Evolutionary conservation across 2,113 vertebrate species (phyloP).

Genomic region (Anolis sagrei): DNA sequence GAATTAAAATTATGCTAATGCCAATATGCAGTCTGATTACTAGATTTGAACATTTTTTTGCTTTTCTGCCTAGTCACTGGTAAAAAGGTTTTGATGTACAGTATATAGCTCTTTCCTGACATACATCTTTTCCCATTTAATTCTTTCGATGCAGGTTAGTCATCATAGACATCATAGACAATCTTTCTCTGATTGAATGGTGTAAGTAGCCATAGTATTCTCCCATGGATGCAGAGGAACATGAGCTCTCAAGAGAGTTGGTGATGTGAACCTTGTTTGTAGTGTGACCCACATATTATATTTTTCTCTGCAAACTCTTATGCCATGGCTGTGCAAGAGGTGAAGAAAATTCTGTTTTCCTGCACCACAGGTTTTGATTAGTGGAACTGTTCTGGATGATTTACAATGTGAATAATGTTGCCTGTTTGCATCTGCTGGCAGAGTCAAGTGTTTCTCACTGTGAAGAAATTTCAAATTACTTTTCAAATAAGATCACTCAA

Average conservation of each 20-base stretch:
- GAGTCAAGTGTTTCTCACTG: slow-evolving; percentile 67
- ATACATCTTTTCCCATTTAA: background rate
- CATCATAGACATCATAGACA: background rate
- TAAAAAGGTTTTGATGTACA: background rate
- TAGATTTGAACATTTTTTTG: too few relatives aligned
- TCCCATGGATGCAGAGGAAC: background rate
- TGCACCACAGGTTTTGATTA: slow-evolving; percentile 54
- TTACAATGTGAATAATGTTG: slow-evolving; percentile 50
- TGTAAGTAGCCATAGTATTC: background rate
- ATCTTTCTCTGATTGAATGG: background rate
- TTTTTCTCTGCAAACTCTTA: background rate
- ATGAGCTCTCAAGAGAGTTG: background rate
- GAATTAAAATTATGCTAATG: background rate
- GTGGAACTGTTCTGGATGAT: slow-evolving; percentile 62
- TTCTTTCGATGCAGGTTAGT: background rate
- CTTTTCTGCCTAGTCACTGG: background rate
- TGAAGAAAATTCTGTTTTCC: slow-evolving; percentile 53
- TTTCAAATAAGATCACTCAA: slow-evolving; percentile 62
- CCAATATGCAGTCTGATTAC: background rate
- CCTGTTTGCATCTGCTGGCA: slow-evolving; percentile 34
- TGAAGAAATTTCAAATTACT: slow-evolving; percentile 69
- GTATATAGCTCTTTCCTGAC: too few relatives aligned
- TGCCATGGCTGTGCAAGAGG: slow-evolving; percentile 28
- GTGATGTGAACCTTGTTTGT: background rate
- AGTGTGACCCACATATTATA: slow-evolving; percentile 17